These are phyloP conservation scores for Rallus limicola DNA, from an alignment of 2,113 vertebrate genomes.

Conservation along the genomic window DNA sequence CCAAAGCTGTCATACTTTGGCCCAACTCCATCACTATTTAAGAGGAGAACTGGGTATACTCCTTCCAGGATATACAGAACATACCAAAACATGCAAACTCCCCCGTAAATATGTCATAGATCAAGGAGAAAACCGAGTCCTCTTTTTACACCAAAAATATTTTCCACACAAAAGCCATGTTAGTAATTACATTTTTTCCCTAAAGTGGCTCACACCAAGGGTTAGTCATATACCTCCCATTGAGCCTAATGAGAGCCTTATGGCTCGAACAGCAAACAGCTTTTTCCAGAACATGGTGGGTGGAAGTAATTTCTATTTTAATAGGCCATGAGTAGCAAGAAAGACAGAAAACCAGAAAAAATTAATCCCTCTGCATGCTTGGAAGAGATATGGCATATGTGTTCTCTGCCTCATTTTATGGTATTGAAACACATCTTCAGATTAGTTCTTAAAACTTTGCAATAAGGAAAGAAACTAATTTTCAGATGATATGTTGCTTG, in stretches of 20 bases:
- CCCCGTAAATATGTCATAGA: conserved; percentile 32
- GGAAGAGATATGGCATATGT: neutral
- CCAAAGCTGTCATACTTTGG: neutral
- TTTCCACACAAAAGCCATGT: conserved; percentile 23
- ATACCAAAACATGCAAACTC: neutral
- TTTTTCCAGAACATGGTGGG: conserved; percentile 61
- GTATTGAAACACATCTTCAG: neutral
- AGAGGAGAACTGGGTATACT: neutral
- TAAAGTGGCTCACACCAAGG: neutral
- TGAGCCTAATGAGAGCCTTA: conserved; percentile 56
- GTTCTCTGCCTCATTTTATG: neutral
- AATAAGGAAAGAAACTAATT: neutral
- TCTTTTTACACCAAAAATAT: conserved; percentile 1
- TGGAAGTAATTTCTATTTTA: conserved; percentile 55
- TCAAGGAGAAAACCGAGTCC: neutral
- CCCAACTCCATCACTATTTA: neutral
- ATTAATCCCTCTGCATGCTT: neutral
- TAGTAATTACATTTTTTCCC: neutral
- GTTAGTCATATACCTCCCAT: conserved; percentile 51
- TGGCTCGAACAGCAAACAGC: conserved; percentile 24
- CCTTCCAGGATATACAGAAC: conserved; percentile 18
- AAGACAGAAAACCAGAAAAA: conserved; percentile 1
- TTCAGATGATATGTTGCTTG: neutral
- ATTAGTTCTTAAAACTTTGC: neutral
- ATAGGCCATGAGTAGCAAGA: neutral